Evolutionary conservation across 1,140 invertebrate species (phyloP).

Genomic region (Nasonia giraulti): DNA sequence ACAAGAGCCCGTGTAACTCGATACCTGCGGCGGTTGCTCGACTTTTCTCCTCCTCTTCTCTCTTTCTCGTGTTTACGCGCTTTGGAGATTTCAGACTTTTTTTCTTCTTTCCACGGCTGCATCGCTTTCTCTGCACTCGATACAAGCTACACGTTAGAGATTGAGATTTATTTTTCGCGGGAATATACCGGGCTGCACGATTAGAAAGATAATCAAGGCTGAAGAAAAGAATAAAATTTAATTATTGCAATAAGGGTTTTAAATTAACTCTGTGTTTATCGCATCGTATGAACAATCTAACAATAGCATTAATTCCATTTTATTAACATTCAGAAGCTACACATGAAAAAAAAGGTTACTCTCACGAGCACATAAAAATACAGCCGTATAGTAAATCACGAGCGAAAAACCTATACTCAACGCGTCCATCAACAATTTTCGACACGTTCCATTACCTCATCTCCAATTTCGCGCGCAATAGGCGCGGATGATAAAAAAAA

Average conservation of each 20-base stretch:
- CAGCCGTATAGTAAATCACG: not conserved
- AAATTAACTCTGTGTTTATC: no score
- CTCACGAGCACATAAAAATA: not conserved
- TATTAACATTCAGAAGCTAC: no score
- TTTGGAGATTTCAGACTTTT: not conserved
- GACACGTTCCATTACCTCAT: not conserved
- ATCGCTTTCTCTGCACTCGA: not conserved
- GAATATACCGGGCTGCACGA: no score
- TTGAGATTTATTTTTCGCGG: no score
- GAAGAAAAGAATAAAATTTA: not conserved
- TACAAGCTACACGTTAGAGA: not conserved
- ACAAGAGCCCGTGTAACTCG: slow-evolving; percentile 25
- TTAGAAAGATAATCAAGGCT: not conserved
- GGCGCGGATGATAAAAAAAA: not conserved
- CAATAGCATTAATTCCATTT: no score
- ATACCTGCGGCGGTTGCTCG: not conserved
- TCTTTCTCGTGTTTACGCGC: slow-evolving; percentile 3
- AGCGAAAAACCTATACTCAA: not conserved
- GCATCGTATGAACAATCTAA: no score
- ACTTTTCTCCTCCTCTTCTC: not conserved
- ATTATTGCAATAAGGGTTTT: not conserved
- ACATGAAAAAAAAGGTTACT: not conserved
- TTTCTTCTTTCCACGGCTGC: not conserved
- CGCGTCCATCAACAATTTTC: not conserved
- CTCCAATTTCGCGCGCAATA: not conserved